Base-by-base conservation (phyloP, 2,888 invertebrate genomes). In the Eupeodes latifasciatus region DNA sequence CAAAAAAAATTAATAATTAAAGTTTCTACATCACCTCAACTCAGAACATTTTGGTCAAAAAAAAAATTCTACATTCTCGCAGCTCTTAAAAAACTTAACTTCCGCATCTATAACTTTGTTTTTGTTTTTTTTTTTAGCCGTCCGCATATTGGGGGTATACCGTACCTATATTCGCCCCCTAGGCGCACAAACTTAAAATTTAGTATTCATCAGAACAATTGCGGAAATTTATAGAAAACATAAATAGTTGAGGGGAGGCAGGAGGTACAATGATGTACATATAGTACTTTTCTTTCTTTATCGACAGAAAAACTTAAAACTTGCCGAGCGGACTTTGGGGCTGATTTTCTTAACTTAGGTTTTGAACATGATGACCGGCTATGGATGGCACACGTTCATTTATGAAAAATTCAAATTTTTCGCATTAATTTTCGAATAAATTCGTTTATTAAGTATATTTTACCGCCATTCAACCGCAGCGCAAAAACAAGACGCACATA, bases 161-260 rank as follows among this genome's bases (percentile, higher is more conserved):
- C 7, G 3, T 44, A 51, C 9, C 5, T 7, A 34, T 47, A 51
- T 27, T 16, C 40, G 27, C 61, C 40, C 49, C 64, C 36, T 47
- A 14, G 34, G 34, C 47, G 16, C 34, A 40, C 9, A 40, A 27
- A 27, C 27, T 27, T 11, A 11, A 12, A 10, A 19, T 47, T 87
- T 87, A 87, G 62, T 87, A 87, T 87, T 87, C 87, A 84, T 72
- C 57, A 77, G 72, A 72, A 80, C 84, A 80, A 80, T 11, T n/a
- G 55, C 84, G 87, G 87, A 87, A 87, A 87, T 76, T 66, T 12
- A 64, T 51, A 57, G 44, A 36, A 27, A 71, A 40, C 19, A 27
- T 27, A 34, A 5, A 57, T 10, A 4, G 14, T 49, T 5, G 40
- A 6, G 27, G 27, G 27, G 27, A 27, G 27, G 27, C 27, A 27